These are phyloP conservation scores for Copidosoma floridanum DNA, from an alignment of 1,140 invertebrate species.

Conservation along the genomic window DNA sequence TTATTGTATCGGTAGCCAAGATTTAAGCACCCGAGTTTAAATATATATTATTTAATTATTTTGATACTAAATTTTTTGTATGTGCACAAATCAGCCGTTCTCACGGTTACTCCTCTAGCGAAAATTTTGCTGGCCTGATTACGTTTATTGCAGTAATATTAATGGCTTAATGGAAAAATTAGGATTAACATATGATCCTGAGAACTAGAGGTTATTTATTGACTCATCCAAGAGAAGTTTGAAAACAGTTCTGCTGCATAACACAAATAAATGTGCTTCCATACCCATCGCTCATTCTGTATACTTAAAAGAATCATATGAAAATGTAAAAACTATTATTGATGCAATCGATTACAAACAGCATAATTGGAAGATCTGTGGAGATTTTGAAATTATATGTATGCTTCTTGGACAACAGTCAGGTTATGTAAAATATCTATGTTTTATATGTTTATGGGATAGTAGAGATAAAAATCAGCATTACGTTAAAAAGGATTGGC, in stretches of 20 bases:
- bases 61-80: too few species aligned
- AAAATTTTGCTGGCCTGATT: too few species aligned
- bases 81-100: too few species aligned
- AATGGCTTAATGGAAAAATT: constrained; percentile 2
- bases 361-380: too few species aligned
- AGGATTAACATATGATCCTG: not conserved
- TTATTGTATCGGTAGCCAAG: too few species aligned
- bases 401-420: too few species aligned
- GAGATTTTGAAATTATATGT: too few species aligned
- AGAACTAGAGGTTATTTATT: constrained; percentile 36
- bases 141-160: constrained; percentile 5
- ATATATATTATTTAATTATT: too few species aligned
- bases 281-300: constrained; percentile 32
- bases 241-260: constrained; percentile 36
- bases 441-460: constrained; percentile 51
- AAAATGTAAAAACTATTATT: constrained; percentile 28
- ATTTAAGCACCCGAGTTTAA: too few species aligned
- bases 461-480: constrained; percentile 43
- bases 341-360: too few species aligned
- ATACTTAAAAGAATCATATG: constrained; percentile 32
- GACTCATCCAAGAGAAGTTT: constrained; percentile 25
- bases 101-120: too few species aligned
- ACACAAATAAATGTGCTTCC: constrained; percentile 31
- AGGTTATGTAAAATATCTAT: too few species aligned
- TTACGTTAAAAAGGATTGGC: constrained; percentile 40